phyloP scores from a whole-genome alignment of 30 jellyfish, hydroid and myxozoan genomes.

The Cassiopea andromeda region DNA sequence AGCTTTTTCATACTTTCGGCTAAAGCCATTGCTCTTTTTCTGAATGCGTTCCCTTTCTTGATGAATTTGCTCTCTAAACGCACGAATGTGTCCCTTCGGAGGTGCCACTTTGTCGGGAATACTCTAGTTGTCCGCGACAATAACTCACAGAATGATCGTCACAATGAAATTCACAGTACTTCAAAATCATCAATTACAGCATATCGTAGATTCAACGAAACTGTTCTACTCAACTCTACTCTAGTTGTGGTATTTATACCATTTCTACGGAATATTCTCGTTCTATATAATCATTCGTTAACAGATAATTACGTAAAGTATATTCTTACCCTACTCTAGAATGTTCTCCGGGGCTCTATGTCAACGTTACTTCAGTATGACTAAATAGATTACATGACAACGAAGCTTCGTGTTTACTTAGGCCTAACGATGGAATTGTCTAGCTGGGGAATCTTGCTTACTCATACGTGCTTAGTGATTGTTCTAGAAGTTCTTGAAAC shows the following conservation, averaged over 20 bases:
- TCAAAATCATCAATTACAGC: constrained; percentile 17
- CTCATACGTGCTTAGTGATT: constrained; percentile 3
- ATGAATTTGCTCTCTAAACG: neutral
- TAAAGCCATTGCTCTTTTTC: constrained; percentile 13
- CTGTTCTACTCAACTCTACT: constrained; percentile 14
- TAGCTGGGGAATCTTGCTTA: constrained; percentile 4
- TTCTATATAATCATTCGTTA: constrained; percentile 14
- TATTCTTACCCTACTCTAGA: constrained; percentile 8
- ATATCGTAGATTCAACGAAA: constrained; percentile 19
- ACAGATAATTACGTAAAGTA: constrained; percentile 4
- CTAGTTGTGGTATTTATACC: constrained; percentile 15
- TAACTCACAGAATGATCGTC: constrained; percentile 35
- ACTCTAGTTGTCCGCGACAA: constrained; percentile 31
- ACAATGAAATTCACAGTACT: neutral
- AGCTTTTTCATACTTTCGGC: constrained; percentile 20
- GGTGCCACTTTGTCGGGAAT: constrained; percentile 31
- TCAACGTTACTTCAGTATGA: constrained; percentile 3
- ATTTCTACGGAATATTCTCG: constrained; percentile 12
- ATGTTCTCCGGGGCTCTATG: constrained; percentile 8
- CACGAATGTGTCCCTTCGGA: neutral
- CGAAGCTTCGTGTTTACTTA: constrained; percentile 42
- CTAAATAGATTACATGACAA: constrained; percentile 15
- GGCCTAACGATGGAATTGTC: constrained; percentile 45
- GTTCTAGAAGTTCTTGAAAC: constrained; percentile 23
- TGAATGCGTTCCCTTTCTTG: neutral